Conservation (phyloP, 2,888 invertebrate genomes). For the Poecilobothrus nobilitatus region DNA sequence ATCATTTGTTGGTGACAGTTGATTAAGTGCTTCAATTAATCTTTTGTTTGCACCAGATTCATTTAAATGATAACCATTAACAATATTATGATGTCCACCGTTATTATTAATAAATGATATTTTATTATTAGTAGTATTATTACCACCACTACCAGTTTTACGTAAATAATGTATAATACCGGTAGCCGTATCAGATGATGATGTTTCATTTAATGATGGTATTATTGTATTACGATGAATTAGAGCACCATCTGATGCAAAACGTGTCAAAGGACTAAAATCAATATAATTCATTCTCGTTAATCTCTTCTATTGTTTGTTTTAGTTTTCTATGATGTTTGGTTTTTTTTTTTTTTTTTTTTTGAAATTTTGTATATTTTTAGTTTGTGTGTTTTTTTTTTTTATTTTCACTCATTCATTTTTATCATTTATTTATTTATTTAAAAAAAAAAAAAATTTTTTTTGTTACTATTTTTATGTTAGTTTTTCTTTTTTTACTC, state of each 20-base stretch:
- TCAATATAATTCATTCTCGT: slow-evolving; percentile 21
- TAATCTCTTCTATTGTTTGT: too few relatives aligned
- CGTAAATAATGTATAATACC: not conserved
- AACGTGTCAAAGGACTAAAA: slow-evolving; percentile 24
- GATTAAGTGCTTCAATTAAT: slow-evolving; percentile 44
- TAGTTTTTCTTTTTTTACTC: too few relatives aligned
- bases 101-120: not conserved
- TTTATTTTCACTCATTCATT: too few relatives aligned
- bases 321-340: too few relatives aligned
- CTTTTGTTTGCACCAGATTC: slow-evolving; percentile 54
- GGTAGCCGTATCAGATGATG: not conserved
- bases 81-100: slow-evolving; percentile 18
- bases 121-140: too few relatives aligned
- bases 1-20: slow-evolving; percentile 34
- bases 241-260: slow-evolving; percentile 36
- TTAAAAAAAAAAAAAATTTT: too few relatives aligned
- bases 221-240: slow-evolving; percentile 23
- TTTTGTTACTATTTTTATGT: too few relatives aligned
- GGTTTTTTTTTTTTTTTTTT: too few relatives aligned
- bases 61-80: slow-evolving; percentile 46
- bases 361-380: too few relatives aligned
- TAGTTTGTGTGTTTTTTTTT: too few relatives aligned
- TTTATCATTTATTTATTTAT: too few relatives aligned
- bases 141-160: not conserved
- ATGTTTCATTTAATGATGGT: not conserved